Percentiles rank a stretch among this genome's conserved stretches.
These are phyloP conservation scores for Scophthalmus maximus DNA, from an alignment of 2,113 vertebrate species.

Conservation along the genomic window DNA sequence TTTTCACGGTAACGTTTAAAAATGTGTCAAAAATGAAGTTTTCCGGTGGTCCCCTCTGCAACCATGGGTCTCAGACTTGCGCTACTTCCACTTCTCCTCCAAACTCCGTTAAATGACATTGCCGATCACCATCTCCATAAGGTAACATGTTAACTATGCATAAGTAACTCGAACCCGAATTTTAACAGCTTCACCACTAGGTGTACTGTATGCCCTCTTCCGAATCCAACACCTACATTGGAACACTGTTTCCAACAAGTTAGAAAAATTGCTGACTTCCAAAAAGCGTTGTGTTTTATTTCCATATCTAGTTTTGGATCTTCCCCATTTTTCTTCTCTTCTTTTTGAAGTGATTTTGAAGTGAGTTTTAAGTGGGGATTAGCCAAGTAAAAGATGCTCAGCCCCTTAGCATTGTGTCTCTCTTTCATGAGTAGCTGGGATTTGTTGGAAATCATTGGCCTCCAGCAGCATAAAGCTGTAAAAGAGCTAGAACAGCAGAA, in stretches of 20 bases:
- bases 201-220: too few relatives aligned
- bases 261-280: conserved; percentile 4
- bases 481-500: conserved; percentile 43
- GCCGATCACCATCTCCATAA: too few relatives aligned
- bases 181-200: too few relatives aligned
- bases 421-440: conserved; percentile 21
- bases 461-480: conserved; percentile 10
- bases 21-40: too few relatives aligned
- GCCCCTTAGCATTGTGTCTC: conserved; percentile 18
- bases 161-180: too few relatives aligned
- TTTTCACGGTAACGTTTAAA: too few relatives aligned
- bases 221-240: background rate
- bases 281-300: too few relatives aligned
- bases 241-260: background rate
- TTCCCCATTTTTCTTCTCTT: background rate
- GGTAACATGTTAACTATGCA: too few relatives aligned
- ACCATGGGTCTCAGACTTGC: too few relatives aligned
- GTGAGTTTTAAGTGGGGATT: conserved; percentile 21
- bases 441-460: conserved; percentile 21
- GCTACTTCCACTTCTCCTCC: too few relatives aligned
- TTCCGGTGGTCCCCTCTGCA: too few relatives aligned
- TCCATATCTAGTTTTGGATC: background rate
- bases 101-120: too few relatives aligned
- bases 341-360: background rate
- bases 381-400: conserved; percentile 28